Conservation (phyloP, 2,797 vertebrate species). For the Pseudopleuronectes americanus region DNA sequence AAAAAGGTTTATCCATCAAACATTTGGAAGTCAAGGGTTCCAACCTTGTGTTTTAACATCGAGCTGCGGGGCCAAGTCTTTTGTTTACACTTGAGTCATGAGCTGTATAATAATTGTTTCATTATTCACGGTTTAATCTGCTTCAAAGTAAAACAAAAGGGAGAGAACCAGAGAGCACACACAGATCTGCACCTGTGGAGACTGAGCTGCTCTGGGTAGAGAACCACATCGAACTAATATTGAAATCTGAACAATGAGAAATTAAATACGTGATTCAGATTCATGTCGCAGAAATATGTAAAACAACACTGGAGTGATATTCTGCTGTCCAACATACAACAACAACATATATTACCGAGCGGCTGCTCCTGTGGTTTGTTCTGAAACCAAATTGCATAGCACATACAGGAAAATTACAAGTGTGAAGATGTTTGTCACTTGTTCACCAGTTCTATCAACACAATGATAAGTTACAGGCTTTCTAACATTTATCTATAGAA, state of each 20-base stretch:
- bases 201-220: not conserved
- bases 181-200: not conserved
- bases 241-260: not conserved
- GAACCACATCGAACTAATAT: not conserved
- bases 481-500: constrained; percentile 14
- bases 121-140: not conserved
- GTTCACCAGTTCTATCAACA: not conserved
- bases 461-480: not conserved
- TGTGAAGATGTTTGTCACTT: constrained; percentile 6
- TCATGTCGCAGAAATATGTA: not conserved
- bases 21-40: too few species aligned
- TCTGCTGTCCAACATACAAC: too few species aligned
- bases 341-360: not conserved
- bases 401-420: not conserved
- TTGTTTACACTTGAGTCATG: not conserved
- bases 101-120: not conserved
- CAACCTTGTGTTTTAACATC: not conserved
- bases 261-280: not conserved
- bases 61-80: not conserved
- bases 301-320: not conserved
- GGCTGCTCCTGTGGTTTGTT: not conserved
- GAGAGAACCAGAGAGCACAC: not conserved
- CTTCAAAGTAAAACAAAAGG: not conserved
- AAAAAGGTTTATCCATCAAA: not conserved
- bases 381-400: not conserved